Percentiles rank a stretch among this genome's conserved stretches.
phyloP scores from a whole-genome alignment of 2,113 vertebrate species.

The Entelurus aequoreus region DNA sequence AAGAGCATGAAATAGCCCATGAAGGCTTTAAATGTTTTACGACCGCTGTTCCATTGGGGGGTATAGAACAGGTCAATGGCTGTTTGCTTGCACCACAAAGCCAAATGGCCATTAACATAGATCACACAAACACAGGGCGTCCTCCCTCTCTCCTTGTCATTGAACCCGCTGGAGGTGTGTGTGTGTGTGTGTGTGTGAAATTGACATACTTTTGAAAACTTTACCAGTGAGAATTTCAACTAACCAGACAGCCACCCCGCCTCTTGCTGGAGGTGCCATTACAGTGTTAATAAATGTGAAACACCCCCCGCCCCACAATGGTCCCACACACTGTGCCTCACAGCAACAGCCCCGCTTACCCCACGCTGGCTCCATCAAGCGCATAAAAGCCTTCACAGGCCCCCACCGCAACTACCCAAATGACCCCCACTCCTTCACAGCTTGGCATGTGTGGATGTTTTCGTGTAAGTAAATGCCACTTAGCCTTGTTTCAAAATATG shows the following conservation, averaged over 20 bases:
- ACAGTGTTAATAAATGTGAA: slow-evolving; percentile 37
- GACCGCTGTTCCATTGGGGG: slow-evolving; percentile 19
- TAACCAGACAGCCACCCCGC: slow-evolving; percentile 35
- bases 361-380: slow-evolving; percentile 63
- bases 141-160: slow-evolving; percentile 47
- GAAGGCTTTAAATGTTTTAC: slow-evolving; percentile 49
- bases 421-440: slow-evolving; percentile 33
- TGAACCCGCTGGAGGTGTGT: slow-evolving; percentile 45
- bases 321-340: slow-evolving; percentile 41
- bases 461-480: slow-evolving; percentile 33
- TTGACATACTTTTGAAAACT: background rate
- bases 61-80: slow-evolving; percentile 34
- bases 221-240: slow-evolving; percentile 50
- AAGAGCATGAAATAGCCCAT: slow-evolving; percentile 25
- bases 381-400: slow-evolving; percentile 52
- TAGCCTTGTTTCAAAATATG: too few relatives aligned
- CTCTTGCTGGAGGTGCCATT: slow-evolving; percentile 14
- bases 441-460: slow-evolving; percentile 34
- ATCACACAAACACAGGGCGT: slow-evolving; percentile 53
- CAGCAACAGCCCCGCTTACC: slow-evolving; percentile 44
- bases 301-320: slow-evolving; percentile 17
- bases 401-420: background rate
- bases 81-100: slow-evolving; percentile 45
- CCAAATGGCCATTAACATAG: slow-evolving; percentile 68
- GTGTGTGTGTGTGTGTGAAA: slow-evolving; percentile 3